Evolutionary conservation across 2,888 invertebrate species (phyloP), one percentile per base, ranked within the genome.

Genomic region (Cephus rjabovi): DNA sequence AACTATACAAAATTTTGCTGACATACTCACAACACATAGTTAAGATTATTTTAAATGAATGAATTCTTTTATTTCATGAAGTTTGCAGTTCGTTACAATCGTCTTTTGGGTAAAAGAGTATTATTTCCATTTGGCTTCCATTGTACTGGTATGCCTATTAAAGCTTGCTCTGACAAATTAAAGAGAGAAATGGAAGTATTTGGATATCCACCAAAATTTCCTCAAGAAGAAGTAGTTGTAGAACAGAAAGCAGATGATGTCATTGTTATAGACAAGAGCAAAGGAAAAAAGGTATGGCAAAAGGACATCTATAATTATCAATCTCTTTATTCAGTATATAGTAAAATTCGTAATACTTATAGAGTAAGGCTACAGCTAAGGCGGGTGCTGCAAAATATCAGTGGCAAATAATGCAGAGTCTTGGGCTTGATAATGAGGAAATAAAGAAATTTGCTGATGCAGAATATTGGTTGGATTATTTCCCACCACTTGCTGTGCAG

Each of bases 101-200:
- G 98, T n/a, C 92, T 99, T 76, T 95, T 97, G 91, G 99, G 99
- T 0, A 97, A 97, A 90, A 94, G 94, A 87, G 97, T 96, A 15
- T 93, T 99, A 12, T 99, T 99, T 92, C 99, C 99, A 23, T 99
- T 99, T 93, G 99, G 98, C 4, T 97, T 99, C 86, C 99, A 99
- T 92, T 99, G 99, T 90, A 99, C 99, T 34, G 99, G 99, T 74
- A 99, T 99, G 99, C 99, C 99, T 0, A 99, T 99, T 80, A 99
- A 99, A 92, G 99, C 99, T 0, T 99, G 99, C 93, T 97, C 99
- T 23, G 99, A 99, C 92, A 99, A 99, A 91, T 92, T 99, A 73
- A 97, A 97, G 88, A 93, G 98, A 79, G 99, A 99, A 93, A 96
- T 99, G 92, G 96, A 96, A 89, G 92, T 95, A 12, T 99, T 94